phyloP scores from a whole-genome alignment of 2,888 invertebrate genomes.

The Caenorhabditis virilis region DNA sequence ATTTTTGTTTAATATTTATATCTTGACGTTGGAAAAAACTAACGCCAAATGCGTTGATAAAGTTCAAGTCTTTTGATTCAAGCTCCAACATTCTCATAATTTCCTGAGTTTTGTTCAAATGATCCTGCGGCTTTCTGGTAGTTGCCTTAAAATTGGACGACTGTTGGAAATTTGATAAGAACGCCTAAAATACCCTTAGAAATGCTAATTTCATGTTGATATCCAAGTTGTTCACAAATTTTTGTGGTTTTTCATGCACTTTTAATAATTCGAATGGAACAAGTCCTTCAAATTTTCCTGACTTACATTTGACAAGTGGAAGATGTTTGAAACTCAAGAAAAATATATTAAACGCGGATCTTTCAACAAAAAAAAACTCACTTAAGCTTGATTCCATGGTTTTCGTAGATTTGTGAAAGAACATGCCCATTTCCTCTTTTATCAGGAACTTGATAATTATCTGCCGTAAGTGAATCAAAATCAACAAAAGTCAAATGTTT shows the following conservation, averaged over 20 bases:
- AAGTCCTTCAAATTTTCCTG: conserved; percentile 6
- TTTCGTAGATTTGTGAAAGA: no score
- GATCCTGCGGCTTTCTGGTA: conserved; percentile 17
- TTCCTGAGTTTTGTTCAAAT: conserved; percentile 15
- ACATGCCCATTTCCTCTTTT: no score
- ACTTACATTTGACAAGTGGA: conserved; percentile 25
- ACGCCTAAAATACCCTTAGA: conserved; percentile 8
- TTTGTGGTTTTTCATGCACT: conserved; percentile 24
- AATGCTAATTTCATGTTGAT: conserved; percentile 12
- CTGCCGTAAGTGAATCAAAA: conserved; percentile 1
- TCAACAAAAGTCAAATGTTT: conserved; percentile 11
- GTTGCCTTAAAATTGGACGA: conserved; percentile 1
- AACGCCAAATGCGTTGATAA: conserved; percentile 3
- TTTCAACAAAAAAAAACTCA: no score
- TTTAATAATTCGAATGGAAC: conserved; percentile 31
- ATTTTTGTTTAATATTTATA: background rate
- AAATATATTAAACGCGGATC: no score
- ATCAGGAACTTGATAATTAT: background rate
- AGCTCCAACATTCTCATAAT: conserved; percentile 26
- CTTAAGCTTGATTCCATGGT: no score
- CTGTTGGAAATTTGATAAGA: no score
- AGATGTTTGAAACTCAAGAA: no score
- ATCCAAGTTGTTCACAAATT: conserved; percentile 24
- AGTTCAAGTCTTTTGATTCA: conserved; percentile 8
- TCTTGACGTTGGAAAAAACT: background rate